Percentiles rank a stretch among this genome's conserved stretches.
phyloP scores from a whole-genome alignment of 2,113 vertebrate species.

The Grallaria varia region DNA sequence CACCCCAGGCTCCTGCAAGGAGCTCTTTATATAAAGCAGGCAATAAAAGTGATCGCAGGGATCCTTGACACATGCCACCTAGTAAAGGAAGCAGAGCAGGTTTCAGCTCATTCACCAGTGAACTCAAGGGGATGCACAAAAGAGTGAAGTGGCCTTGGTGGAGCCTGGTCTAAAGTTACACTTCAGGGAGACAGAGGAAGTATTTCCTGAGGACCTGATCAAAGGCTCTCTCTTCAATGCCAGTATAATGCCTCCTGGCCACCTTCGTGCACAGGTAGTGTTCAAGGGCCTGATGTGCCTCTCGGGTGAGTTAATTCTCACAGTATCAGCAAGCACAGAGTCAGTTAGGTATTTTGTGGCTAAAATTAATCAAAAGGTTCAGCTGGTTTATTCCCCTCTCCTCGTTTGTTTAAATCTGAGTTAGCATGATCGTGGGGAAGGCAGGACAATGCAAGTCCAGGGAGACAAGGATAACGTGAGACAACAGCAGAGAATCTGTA shows the following conservation, averaged over 20 bases:
- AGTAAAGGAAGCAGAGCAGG: neutral
- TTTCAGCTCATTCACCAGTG: conserved; percentile 40
- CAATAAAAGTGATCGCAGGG: conserved; percentile 36
- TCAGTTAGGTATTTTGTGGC: neutral
- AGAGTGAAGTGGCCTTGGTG: conserved; percentile 55
- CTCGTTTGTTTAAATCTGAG: neutral
- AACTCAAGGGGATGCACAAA: conserved; percentile 59
- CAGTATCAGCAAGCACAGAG: neutral
- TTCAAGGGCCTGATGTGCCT: neutral
- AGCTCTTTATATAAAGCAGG: conserved; percentile 52
- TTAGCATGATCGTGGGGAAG: neutral
- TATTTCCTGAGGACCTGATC: conserved; percentile 35
- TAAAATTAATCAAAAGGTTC: neutral
- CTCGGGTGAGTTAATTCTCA: neutral
- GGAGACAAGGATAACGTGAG: conserved; percentile 4
- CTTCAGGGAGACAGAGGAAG: conserved; percentile 36
- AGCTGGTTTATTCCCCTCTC: neutral
- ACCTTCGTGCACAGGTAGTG: neutral
- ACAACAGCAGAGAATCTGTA: neutral
- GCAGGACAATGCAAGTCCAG: neutral
- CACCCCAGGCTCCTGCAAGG: neutral
- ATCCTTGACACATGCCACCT: conserved; percentile 51
- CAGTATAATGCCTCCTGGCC: neutral
- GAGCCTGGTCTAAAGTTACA: conserved; percentile 51
- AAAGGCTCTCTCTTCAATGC: conserved; percentile 6